Evolutionary conservation across 2,113 vertebrate genomes (phyloP), one percentile per base, ranked within the genome.

Genomic region (Saiga tatarica): DNA sequence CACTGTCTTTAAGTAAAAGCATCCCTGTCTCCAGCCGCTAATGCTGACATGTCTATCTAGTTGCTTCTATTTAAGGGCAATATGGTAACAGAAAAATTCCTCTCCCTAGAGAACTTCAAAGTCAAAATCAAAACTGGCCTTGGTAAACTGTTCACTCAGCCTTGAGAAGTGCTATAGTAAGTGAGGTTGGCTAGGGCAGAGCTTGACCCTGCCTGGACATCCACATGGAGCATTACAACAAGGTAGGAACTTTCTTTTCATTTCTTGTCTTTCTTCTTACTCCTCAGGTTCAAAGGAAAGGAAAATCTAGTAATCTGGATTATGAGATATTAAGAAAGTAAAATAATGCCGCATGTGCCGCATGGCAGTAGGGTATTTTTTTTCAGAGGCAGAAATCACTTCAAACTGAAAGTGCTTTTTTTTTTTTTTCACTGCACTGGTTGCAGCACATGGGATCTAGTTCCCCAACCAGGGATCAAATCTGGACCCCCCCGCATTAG

Each of bases 311-410:
- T 57, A 30, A 87, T 84, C 52, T 87, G 71, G 7, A 23, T 62
- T 93, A 42, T 92, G 52, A 78, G 3, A n/a, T 67, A 53, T 62
- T 88, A 91, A 95, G 47, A 88, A 91, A 92, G 33, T 59, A 67
- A 94, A 96, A 87, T 78, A 94, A 59, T 74, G n/a, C 26, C 47
- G 53, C 11, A 10, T 14, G n/a, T n/a, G n/a, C n/a, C n/a, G n/a
- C n/a, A n/a, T n/a, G 17, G 36, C n/a, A 64, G 21, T 42, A 12
- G 14, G 45, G 45, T 21, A 78, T 91, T 94, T 93, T 45, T 92
- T 45, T 97, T 62, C 59, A 82, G 39, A 87, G 36, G 89, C 42
- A 91, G 52, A 94, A 94, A 57, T 39, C 64, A 82, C 53, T 95
- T 91, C 14, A 25, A 79, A 93, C 26, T 62, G 52, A 93, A 93